These are phyloP conservation scores for Tarsius wallacei DNA, from an alignment of 2,797 vertebrate genomes.

Conservation along the genomic window DNA sequence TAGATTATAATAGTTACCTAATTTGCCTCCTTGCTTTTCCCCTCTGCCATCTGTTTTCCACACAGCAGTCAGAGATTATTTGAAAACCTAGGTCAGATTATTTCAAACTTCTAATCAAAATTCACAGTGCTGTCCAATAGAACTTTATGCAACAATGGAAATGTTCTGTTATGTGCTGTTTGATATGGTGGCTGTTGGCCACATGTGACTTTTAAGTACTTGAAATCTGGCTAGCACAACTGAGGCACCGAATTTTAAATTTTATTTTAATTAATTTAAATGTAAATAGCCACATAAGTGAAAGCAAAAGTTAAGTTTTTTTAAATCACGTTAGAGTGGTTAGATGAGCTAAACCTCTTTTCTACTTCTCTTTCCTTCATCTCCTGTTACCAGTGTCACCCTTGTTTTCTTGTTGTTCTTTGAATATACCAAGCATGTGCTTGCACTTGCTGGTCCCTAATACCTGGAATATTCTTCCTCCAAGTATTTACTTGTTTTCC, in stretches of 20 bases:
- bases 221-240: not conserved
- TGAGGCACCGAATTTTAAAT: not conserved
- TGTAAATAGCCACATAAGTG: not conserved
- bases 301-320: not conserved
- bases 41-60: not conserved
- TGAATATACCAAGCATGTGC: not conserved
- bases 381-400: not conserved
- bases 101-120: not conserved
- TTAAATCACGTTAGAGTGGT: not conserved
- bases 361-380: not conserved
- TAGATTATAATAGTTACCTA: not conserved
- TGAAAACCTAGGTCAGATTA: not conserved
- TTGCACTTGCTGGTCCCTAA: not conserved
- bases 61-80: not conserved
- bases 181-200: not conserved
- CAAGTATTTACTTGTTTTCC: not conserved
- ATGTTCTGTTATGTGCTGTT: not conserved
- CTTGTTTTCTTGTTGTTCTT: not conserved
- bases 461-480: not conserved
- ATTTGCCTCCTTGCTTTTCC: not conserved
- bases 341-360: not conserved
- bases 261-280: conserved; percentile 52
- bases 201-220: not conserved
- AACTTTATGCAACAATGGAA: not conserved
- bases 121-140: not conserved